Evolutionary conservation across 2,888 invertebrate genomes (phyloP), one percentile per base, ranked within the genome.

Genomic region (Balanococcus diminutus): DNA sequence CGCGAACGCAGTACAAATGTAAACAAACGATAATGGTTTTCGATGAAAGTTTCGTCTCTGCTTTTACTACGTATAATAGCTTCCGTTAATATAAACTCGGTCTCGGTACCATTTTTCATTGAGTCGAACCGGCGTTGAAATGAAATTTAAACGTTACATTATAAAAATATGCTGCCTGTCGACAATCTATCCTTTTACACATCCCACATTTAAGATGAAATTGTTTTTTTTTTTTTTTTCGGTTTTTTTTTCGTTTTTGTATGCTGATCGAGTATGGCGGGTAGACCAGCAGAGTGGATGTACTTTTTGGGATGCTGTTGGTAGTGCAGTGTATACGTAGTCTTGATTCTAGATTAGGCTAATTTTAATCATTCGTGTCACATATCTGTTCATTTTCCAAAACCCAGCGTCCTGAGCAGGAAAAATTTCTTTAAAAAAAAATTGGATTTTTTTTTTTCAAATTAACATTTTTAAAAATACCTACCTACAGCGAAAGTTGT

Each of bases 1-100:
- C 19, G 19, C 51, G 61, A 28, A 28, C 28, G 61, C 14, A 67
- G 28, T 67, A 67, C n/a, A 36, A 75, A 75, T 19, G 75, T 75
- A 75, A 75, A 75, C 75, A 75, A 75, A 75, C 75, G 75, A 75
- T 75, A 75, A 75, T 75, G 32, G 75, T 75, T 75, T 75, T 75
- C 75, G 75, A 75, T 75, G 75, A 75, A 75, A 75, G 75, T 32
- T 75, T 75, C 75, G 75, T 75, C 75, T 75, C 75, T 75, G n/a
- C 19, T 32, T 14, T 42, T 75, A n/a, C n/a, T n/a, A n/a, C n/a
- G n/a, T n/a, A 32, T 75, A 75, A 75, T 75, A 28, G 75, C 32
- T 75, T 75, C 75, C 32, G 32, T 75, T 75, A 67, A 75, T 75
- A 75, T 32, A 19, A 67, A 67, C 28, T 67, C 32, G 9, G 75